Evolutionary conservation across 2,888 invertebrate species (phyloP).

Genomic region (Drosophila aldrichi): DNA sequence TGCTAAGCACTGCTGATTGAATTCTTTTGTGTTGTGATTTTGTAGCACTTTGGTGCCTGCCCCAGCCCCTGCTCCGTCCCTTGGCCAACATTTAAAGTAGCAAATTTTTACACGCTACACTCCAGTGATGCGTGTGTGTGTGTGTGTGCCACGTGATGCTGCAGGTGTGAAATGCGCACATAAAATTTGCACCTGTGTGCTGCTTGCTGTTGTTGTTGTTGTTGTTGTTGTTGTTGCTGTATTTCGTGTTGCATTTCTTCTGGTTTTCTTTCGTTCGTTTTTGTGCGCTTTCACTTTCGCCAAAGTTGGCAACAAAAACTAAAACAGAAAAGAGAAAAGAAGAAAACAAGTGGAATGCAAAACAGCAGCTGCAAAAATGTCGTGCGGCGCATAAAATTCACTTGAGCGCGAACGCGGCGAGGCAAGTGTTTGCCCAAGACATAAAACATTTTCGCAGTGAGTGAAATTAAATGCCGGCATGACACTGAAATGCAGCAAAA

Average conservation of each 20-base stretch:
- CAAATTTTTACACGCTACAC: constrained; percentile 61
- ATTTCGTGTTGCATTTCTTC: constrained; percentile 25
- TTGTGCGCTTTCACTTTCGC: constrained; percentile 64
- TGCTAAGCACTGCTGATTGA: constrained; percentile 79
- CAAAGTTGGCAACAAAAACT: constrained; percentile 42
- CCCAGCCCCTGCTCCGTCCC: constrained; percentile 3
- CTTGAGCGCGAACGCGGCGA: constrained; percentile 48
- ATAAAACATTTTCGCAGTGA: constrained; percentile 79
- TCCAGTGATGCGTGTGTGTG: constrained; percentile 8
- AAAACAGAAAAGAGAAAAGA: constrained; percentile 18
- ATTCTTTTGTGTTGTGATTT: constrained; percentile 80
- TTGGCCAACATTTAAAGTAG: constrained; percentile 74
- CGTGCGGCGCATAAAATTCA: constrained; percentile 74
- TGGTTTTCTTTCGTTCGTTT: constrained; percentile 24
- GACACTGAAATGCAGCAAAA: constrained; percentile 76
- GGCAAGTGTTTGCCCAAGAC: constrained; percentile 78
- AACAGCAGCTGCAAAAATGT: constrained; percentile 65
- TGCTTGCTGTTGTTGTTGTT: constrained; percentile 26
- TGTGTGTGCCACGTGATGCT: constrained; percentile 45
- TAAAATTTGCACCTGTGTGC: constrained; percentile 72
- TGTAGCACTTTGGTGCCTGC: constrained; percentile 71
- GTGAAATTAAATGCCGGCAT: constrained; percentile 80
- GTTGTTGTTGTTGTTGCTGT: constrained; percentile 47
- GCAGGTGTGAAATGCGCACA: constrained; percentile 77
- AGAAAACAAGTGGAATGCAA: constrained; percentile 43